These are phyloP conservation scores for Micrasema longulum DNA, from an alignment of 1,140 invertebrate genomes.

Conservation along the genomic window DNA sequence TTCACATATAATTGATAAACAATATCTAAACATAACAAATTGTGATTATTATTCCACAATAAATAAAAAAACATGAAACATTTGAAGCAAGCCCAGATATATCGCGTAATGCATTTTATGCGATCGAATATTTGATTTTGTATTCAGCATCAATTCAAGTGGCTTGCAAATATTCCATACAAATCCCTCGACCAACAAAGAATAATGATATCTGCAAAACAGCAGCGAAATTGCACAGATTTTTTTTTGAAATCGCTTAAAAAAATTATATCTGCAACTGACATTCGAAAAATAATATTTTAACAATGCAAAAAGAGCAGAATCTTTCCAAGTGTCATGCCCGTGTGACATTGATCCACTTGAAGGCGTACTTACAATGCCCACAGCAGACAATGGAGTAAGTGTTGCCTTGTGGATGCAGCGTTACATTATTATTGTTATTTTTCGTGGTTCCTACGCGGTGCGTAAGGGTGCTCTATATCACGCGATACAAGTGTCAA, in stretches of 20 bases:
- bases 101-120: too few species aligned
- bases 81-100: too few species aligned
- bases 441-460: not conserved
- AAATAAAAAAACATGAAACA: too few species aligned
- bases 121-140: too few species aligned
- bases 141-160: not conserved
- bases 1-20: too few species aligned
- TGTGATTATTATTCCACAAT: too few species aligned
- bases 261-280: slow-evolving; percentile 13
- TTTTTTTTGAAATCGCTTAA: not conserved
- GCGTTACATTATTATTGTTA: slow-evolving; percentile 28
- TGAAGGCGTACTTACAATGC: slow-evolving; percentile 18
- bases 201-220: too few species aligned
- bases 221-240: too few species aligned
- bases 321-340: slow-evolving; percentile 25
- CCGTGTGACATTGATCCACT: slow-evolving; percentile 35
- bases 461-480: slow-evolving; percentile 7
- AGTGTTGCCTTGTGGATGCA: slow-evolving; percentile 19
- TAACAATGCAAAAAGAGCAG: slow-evolving; percentile 4
- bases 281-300: slow-evolving; percentile 8
- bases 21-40: too few species aligned
- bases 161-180: slow-evolving; percentile 7
- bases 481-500: slow-evolving; percentile 24
- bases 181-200: slow-evolving; percentile 1
- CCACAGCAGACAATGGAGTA: slow-evolving; percentile 14